Base-by-base conservation (phyloP, 2,888 invertebrate genomes). In the Tenthredo distinguenda region DNA sequence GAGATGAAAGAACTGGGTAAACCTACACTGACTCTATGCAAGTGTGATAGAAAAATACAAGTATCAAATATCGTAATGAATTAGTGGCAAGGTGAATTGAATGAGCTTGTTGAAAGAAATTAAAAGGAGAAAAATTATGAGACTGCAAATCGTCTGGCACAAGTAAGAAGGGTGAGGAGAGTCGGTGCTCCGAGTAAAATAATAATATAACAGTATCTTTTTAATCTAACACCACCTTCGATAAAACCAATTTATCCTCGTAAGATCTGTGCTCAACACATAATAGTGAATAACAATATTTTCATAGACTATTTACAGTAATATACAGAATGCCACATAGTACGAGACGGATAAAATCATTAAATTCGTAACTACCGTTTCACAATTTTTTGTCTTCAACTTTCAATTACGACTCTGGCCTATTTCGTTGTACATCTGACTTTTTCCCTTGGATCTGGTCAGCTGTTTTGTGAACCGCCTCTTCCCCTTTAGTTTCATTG, bases 341-440 rank as follows among this genome's bases (percentile, higher is more conserved):
- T 83, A 83, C 68, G 83, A 65, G 31, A 47, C 10, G 43, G 34
- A 43, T 15, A 68, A 83, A 71, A 50, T 71, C 47, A 83, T 83
- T 2, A 31, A 68, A 83, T 37, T 71, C 83, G 47, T 34, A 40
- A 40, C 58, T 65, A 2, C n/a, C 47, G 82, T 40, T 40, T 62
- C 26, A 65, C 31, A 68, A 68, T 68, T 31, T 71, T 37, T 18
- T 34, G n/a, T 31, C 26, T 18, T 5, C 31, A 34, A 37, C 62
- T 86, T 84, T 81, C 85, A 87, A 89, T 92, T 93, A 93, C 88
- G 92, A 91, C 68, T 93, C 92, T 12, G 89, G 89, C 87, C 92
- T 91, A 84, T 87, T 91, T 76, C 89, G 90, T 86, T 91, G 90
- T 79, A 87, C 87, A 65, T 92, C 92, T 40, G 88, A 88, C 76